phyloP scores from a whole-genome alignment of 2,797 vertebrate genomes.

The Meda fulgida region DNA sequence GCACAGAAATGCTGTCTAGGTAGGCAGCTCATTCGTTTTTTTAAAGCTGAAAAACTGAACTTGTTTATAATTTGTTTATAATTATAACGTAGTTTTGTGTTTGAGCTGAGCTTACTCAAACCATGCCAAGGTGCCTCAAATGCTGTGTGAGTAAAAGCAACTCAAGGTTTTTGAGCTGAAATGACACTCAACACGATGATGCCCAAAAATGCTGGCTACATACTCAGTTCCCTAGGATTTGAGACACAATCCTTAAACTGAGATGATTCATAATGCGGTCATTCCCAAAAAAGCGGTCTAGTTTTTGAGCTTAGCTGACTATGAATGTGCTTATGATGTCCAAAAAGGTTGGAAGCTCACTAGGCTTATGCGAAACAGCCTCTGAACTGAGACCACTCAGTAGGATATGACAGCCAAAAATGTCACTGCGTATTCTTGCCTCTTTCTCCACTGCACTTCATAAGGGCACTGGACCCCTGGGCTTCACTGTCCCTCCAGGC shows the following conservation, averaged over 20 bases:
- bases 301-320: neutral
- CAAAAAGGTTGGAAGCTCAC: neutral
- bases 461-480: slow-evolving; percentile 13
- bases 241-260: too few relatives aligned
- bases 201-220: neutral
- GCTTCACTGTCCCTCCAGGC: neutral
- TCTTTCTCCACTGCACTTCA: neutral
- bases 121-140: too few relatives aligned
- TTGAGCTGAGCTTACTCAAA: neutral
- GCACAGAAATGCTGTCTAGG: neutral
- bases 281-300: neutral
- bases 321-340: neutral
- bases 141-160: neutral
- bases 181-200: neutral
- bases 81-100: too few relatives aligned
- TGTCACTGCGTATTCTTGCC: neutral
- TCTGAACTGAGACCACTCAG: neutral
- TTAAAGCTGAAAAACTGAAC: neutral
- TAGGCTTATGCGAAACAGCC: neutral
- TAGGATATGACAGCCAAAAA: neutral
- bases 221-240: neutral
- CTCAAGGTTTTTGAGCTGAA: neutral
- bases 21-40: neutral
- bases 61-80: too few relatives aligned
- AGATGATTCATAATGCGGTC: neutral